phyloP scores from a whole-genome alignment of 2,113 vertebrate species.

The Ptychochromis oligacanthus region DNA sequence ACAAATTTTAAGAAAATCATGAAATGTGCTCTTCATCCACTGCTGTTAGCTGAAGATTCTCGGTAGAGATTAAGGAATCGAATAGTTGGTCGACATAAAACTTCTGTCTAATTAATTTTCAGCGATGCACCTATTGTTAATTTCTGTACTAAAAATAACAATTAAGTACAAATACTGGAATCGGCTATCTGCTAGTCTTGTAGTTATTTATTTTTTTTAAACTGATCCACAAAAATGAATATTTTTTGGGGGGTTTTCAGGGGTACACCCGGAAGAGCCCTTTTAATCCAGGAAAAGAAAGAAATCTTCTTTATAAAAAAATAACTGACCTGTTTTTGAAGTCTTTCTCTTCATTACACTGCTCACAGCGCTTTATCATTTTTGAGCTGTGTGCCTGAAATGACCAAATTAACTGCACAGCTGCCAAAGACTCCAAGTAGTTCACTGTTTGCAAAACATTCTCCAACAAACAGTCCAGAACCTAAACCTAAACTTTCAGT shows the following conservation, averaged over 20 bases:
- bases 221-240: too few species aligned
- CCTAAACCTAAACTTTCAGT: background rate
- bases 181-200: too few species aligned
- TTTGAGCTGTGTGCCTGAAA: too few species aligned
- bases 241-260: too few species aligned
- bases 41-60: fast-evolving
- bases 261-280: too few species aligned
- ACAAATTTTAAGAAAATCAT: fast-evolving
- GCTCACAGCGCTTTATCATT: background rate
- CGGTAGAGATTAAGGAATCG: background rate
- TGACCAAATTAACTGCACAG: too few species aligned
- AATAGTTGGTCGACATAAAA: background rate
- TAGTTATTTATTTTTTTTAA: too few species aligned
- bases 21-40: background rate
- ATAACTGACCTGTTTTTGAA: background rate
- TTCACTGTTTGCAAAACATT: background rate
- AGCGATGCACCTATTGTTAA: background rate
- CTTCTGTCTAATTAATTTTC: too few species aligned
- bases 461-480: fast-evolving
- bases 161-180: background rate
- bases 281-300: too few species aligned
- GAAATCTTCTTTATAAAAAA: too few species aligned
- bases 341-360: background rate
- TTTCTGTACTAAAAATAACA: background rate
- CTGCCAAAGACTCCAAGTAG: too few species aligned